These are phyloP conservation scores for Lepus europaeus DNA, from an alignment of 2,113 vertebrate species.

Conservation along the genomic window DNA sequence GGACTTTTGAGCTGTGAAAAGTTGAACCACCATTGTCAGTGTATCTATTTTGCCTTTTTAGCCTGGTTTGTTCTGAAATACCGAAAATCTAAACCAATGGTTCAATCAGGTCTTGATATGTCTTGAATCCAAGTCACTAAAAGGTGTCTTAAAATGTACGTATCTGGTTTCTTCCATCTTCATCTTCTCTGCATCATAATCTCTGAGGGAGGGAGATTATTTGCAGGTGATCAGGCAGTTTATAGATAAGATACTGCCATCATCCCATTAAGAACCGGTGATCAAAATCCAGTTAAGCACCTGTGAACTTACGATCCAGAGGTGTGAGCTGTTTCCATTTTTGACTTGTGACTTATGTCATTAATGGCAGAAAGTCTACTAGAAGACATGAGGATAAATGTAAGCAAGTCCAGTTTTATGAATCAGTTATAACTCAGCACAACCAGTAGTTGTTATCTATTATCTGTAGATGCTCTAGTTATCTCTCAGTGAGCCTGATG, in stretches of 20 bases:
- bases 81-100: neutral
- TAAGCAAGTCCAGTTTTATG: neutral
- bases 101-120: neutral
- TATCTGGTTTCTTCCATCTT: neutral
- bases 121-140: neutral
- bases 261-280: neutral
- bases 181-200: neutral
- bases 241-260: neutral
- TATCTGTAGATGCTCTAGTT: neutral
- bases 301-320: neutral
- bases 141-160: conserved; percentile 6
- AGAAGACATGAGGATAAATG: neutral
- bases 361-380: neutral
- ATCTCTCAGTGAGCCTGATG: neutral
- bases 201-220: neutral
- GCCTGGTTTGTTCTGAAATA: neutral
- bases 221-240: neutral
- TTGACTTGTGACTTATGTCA: neutral
- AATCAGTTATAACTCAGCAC: neutral
- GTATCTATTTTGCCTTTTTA: neutral
- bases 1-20: neutral
- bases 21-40: neutral
- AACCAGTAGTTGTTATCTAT: neutral
- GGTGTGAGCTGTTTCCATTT: conserved; percentile 21
- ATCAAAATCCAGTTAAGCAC: neutral